phyloP scores from a whole-genome alignment of 1,140 invertebrate genomes.

The Wiebesia pumilae region DNA sequence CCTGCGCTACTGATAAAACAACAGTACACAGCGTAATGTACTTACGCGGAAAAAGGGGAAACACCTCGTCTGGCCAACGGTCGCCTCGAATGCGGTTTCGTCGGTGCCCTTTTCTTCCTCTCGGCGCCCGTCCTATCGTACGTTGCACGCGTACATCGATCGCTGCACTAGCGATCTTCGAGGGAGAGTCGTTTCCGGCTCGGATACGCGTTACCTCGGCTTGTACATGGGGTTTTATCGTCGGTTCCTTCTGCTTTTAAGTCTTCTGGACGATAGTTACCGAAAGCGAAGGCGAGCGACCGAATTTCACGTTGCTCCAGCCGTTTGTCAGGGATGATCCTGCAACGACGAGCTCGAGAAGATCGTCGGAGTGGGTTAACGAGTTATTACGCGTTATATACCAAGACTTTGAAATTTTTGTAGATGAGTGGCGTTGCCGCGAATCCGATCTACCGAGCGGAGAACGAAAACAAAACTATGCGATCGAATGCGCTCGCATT shows the following conservation, averaged over 20 bases:
- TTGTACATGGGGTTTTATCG: no score
- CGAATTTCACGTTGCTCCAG: no score
- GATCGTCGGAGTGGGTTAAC: no score
- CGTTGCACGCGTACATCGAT: background rate
- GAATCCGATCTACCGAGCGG: background rate
- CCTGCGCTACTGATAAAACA: slow-evolving; percentile 75
- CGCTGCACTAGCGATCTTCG: no score
- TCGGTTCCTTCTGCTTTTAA: no score
- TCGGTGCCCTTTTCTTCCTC: background rate
- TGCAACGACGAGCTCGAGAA: no score
- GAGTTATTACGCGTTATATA: no score
- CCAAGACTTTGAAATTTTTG: background rate
- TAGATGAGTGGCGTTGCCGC: background rate
- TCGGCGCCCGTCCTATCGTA: background rate
- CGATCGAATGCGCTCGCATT: background rate
- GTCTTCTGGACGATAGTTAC: no score
- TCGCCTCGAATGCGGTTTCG: background rate
- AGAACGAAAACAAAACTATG: slow-evolving; percentile 6
- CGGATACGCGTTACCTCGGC: background rate
- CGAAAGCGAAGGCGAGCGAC: no score
- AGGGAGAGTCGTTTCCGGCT: background rate
- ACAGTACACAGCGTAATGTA: slow-evolving; percentile 64
- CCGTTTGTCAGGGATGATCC: no score
- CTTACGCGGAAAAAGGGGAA: slow-evolving; percentile 66
- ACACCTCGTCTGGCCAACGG: slow-evolving; percentile 61